phyloP scores from a whole-genome alignment of 2,113 vertebrate genomes.

The Tragelaphus imberbis region DNA sequence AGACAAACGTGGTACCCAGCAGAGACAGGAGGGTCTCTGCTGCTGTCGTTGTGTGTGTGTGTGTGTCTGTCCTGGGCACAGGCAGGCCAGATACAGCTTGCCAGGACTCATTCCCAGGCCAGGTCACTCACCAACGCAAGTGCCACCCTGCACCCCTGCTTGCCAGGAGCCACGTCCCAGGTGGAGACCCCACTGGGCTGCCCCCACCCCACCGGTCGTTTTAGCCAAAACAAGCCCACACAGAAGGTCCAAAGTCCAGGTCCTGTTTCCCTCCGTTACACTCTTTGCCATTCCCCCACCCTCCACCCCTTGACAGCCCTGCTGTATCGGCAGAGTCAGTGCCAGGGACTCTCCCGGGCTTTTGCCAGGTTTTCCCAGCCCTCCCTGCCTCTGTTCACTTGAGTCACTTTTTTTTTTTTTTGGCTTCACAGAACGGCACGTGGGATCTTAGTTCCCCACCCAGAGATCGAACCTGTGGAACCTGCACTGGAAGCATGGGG shows the following conservation, averaged over 20 bases:
- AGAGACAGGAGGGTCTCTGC: not conserved
- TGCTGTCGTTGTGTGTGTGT: not conserved
- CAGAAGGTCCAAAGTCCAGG: not conserved
- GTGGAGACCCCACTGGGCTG: not conserved
- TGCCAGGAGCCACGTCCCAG: not conserved
- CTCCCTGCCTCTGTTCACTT: not conserved
- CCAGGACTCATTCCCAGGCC: not conserved
- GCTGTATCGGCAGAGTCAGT: not conserved
- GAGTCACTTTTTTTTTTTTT: not conserved
- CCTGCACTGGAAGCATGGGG: not conserved
- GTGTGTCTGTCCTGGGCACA: not conserved
- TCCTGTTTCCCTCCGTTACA: not conserved
- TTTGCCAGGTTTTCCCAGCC: not conserved
- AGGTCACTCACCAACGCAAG: not conserved
- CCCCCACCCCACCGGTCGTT: not conserved
- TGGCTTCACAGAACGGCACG: rapidly evolving
- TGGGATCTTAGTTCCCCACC: not conserved
- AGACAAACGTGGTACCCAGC: not conserved
- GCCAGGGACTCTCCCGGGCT: not conserved
- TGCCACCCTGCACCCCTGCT: not conserved
- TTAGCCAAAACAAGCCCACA: not conserved
- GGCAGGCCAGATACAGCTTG: not conserved
- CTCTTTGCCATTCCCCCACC: not conserved
- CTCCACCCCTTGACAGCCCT: too few species aligned
- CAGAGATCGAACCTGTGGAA: not conserved